A percentile compares a stretch with the other conserved stretches of the same genome.
Evolutionary conservation across 2,888 invertebrate genomes (phyloP).

Genomic region (Hipparchia sbordonii): DNA sequence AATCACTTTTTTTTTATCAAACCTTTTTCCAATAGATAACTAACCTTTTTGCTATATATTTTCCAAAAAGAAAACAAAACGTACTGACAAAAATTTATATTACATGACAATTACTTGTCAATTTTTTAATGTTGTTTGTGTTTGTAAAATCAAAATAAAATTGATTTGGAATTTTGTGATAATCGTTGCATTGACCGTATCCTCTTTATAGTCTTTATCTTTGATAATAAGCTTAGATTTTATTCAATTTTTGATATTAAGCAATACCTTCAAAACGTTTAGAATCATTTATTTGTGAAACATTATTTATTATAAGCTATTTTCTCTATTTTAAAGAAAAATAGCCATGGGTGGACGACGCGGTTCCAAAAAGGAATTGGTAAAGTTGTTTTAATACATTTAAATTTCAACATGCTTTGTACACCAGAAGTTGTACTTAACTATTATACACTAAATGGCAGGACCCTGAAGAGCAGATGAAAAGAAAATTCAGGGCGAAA

Average conservation of each 20-base stretch:
- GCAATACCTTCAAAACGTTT: background rate
- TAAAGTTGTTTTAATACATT: background rate
- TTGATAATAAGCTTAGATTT: background rate
- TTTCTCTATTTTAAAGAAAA: background rate
- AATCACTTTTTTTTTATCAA: too few relatives aligned
- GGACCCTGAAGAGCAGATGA: conserved; percentile 69
- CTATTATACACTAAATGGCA: conserved; percentile 36
- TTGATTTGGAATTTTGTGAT: too few relatives aligned
- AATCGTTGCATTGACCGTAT: background rate
- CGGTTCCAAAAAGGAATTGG: conserved; percentile 10
- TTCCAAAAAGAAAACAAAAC: too few relatives aligned
- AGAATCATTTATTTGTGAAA: background rate
- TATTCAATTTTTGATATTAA: background rate
- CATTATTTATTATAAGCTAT: background rate
- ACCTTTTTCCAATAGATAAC: too few relatives aligned
- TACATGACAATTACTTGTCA: too few relatives aligned
- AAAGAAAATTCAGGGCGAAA: conserved; percentile 72
- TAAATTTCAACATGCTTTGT: too few relatives aligned
- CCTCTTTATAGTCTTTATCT: background rate
- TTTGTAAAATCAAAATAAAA: background rate
- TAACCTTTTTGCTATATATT: too few relatives aligned
- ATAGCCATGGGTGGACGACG: conserved; percentile 12
- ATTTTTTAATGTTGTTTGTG: too few relatives aligned
- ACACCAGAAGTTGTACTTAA: too few relatives aligned
- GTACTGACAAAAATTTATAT: too few relatives aligned